A percentile compares a stretch with the other conserved stretches of the same genome.
These are phyloP conservation scores for Pissodes strobi DNA, from an alignment of 1,140 invertebrate genomes.

Conservation along the genomic window DNA sequence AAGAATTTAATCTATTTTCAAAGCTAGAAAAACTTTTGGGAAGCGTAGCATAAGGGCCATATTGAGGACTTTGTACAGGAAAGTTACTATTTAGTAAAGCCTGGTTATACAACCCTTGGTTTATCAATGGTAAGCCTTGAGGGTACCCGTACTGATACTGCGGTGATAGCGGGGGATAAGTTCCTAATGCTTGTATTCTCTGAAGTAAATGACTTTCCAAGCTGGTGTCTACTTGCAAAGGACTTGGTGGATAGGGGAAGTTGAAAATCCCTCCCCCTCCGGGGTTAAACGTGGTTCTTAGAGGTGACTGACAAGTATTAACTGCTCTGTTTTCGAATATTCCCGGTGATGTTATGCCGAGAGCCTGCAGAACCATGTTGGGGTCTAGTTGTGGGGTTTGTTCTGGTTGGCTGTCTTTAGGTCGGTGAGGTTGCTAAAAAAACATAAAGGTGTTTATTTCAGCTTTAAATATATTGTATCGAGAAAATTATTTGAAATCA, in stretches of 20 bases:
- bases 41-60: slow-evolving; percentile 43
- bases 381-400: slow-evolving; percentile 36
- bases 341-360: slow-evolving; percentile 45
- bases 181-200: slow-evolving; percentile 46
- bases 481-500: too few relatives aligned
- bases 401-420: neutral
- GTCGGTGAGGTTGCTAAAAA: slow-evolving; percentile 26
- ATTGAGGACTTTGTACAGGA: slow-evolving; percentile 42
- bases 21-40: slow-evolving; percentile 36
- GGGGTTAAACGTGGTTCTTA: slow-evolving; percentile 45
- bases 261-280: slow-evolving; percentile 43
- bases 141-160: slow-evolving; percentile 40
- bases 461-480: too few relatives aligned
- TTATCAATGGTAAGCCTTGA: slow-evolving; percentile 38
- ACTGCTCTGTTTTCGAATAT: slow-evolving; percentile 51
- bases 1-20: slow-evolving; percentile 46
- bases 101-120: slow-evolving; percentile 32
- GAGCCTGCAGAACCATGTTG: slow-evolving; percentile 46
- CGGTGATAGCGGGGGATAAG: slow-evolving; percentile 38
- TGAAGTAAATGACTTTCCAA: slow-evolving; percentile 49
- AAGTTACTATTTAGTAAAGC: slow-evolving; percentile 50
- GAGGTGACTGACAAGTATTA: slow-evolving; percentile 45
- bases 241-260: slow-evolving; percentile 40
- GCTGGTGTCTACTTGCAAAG: slow-evolving; percentile 38
- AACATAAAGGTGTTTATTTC: too few relatives aligned